Evolutionary conservation across 2,797 vertebrate species (phyloP).

Genomic region (Melanotaenia boesemani): DNA sequence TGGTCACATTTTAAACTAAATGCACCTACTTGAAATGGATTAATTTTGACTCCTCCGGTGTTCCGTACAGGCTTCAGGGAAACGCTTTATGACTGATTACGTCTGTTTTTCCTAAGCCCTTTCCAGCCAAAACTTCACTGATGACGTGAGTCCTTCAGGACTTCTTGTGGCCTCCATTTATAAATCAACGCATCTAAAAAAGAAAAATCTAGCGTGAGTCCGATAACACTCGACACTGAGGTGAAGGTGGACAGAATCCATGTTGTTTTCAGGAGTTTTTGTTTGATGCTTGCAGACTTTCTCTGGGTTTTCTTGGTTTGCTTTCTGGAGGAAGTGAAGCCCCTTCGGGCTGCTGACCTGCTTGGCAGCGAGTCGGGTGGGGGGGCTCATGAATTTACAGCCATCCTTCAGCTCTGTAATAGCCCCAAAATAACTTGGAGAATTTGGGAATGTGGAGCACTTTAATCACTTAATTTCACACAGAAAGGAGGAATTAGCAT

Average conservation of each 20-base stretch:
- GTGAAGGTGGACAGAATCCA: constrained; percentile 3
- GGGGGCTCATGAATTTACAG: constrained; percentile 63
- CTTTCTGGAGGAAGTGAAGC: not conserved
- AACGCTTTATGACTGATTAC: no score
- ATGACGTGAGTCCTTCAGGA: not conserved
- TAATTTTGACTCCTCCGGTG: no score
- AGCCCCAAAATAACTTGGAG: constrained; percentile 53
- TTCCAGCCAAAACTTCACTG: no score
- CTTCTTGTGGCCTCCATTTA: not conserved
- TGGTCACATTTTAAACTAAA: no score
- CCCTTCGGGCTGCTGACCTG: constrained; percentile 53
- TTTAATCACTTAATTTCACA: constrained; percentile 51
- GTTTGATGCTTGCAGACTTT: no score
- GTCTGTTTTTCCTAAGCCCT: no score
- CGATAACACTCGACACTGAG: constrained; percentile 14
- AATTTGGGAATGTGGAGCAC: constrained; percentile 63
- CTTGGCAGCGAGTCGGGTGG: constrained; percentile 40
- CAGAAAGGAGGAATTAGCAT: constrained; percentile 53
- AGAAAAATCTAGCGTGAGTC: constrained; percentile 3
- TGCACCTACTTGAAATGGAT: no score
- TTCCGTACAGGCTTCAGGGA: no score
- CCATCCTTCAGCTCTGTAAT: constrained; percentile 42
- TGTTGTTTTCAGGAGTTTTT: no score
- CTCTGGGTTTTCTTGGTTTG: no score
- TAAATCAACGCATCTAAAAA: not conserved